Conservation (phyloP, 2,797 vertebrate genomes). For the Poeciliopsis gracilis region DNA sequence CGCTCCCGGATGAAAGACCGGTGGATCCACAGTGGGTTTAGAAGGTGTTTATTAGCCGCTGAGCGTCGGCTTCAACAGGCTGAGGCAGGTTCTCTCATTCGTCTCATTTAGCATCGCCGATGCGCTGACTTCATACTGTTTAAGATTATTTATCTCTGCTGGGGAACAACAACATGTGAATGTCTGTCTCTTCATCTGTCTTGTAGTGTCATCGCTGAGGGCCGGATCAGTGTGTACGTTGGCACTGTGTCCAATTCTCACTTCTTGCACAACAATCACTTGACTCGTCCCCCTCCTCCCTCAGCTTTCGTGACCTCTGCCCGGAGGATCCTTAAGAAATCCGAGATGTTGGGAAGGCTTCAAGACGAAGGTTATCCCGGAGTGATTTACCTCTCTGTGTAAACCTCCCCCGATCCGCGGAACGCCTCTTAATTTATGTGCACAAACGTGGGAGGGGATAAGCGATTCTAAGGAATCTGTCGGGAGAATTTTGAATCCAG, state of each 20-base stretch:
- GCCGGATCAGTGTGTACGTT: constrained; percentile 25
- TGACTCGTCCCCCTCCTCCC: constrained; percentile 58
- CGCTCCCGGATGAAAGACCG: constrained; percentile 37
- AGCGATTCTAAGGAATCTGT: constrained; percentile 24
- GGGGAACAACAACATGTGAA: not conserved
- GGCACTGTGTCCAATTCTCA: constrained; percentile 18
- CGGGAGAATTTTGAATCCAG: constrained; percentile 26
- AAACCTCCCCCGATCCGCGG: constrained; percentile 46
- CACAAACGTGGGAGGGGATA: constrained; percentile 35
- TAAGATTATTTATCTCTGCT: constrained; percentile 3
- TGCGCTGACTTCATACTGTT: not conserved
- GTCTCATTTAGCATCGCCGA: constrained; percentile 13
- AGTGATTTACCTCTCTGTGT: constrained; percentile 65
- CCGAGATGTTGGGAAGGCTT: constrained; percentile 72
- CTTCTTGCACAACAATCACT: constrained; percentile 52
- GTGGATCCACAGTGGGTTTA: constrained; percentile 42
- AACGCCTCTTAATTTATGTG: constrained; percentile 59
- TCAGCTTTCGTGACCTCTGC: constrained; percentile 62
- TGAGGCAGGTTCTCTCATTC: constrained; percentile 15
- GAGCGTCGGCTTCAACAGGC: constrained; percentile 22
- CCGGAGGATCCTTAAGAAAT: constrained; percentile 59
- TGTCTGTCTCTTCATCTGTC: not conserved
- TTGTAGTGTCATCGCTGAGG: not conserved
- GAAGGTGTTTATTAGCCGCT: constrained; percentile 14
- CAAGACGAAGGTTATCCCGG: constrained; percentile 40